Base-by-base conservation (phyloP, 1,140 invertebrate species). In the Orchesella cincta region DNA sequence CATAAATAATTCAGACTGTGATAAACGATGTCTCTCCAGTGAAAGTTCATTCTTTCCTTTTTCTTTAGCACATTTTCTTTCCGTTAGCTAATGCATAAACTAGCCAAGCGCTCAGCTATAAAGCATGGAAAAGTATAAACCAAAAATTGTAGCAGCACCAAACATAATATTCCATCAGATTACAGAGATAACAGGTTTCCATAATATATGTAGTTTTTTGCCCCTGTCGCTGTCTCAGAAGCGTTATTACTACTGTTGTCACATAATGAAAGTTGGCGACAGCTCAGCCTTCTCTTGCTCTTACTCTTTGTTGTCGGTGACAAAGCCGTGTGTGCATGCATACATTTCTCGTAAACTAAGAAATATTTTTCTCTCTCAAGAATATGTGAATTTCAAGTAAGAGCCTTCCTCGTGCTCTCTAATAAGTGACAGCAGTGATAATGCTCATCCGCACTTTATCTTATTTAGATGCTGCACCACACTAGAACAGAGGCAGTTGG, bases 1-100 rank as follows among this genome's bases (percentile, higher is more conserved):
- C 62, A 67, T 67, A 67, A 67, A 67, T 67, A 67, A 67, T 67
- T 67, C 62, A 67, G 62, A 67, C 62, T 67, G 62, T 67, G 62
- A 67, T 67, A 67, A 67, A 67, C 33, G 62, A 67, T 67, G 3
- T 67, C 62, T 3, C 26, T 33, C 26, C 62, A 33, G 3, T 16
- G 31, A 67, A 67, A 67, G 62, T 67, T 67, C 62, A 67, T 8
- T 67, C 31, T 67, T 67, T 57, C 14, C n/a, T 57, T 57, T 57
- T 57, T 12, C 26, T 57, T 57, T 23, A n/a, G n/a, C n/a, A n/a
- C n/a, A 57, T 5, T 57, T n/a, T 26, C 26, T 8, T 57, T 57
- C 23, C 14, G 54, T 8, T 57, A 18, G 54, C 26, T n/a, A n/a
- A 16, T 14, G 3, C 12, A 57, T 14, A 57, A 57, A n/a, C n/a